Conservation (phyloP, 1,140 invertebrate species). For the Zaprionus camerounensis region DNA sequence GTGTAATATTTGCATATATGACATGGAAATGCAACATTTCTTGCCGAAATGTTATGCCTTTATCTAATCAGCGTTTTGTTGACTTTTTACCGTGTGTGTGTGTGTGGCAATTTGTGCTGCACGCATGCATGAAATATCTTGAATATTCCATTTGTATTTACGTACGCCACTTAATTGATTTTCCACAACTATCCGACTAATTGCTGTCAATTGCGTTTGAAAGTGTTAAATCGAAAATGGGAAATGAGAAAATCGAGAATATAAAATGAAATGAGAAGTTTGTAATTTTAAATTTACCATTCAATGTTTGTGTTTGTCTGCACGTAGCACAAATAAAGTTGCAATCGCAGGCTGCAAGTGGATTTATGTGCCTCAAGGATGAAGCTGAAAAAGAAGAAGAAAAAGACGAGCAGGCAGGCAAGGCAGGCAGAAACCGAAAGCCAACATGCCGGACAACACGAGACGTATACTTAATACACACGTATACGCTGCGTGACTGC, state of each 20-base stretch:
- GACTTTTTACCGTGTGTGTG: conserved; percentile 27
- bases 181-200: conserved; percentile 21
- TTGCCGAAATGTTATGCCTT: conserved; percentile 15
- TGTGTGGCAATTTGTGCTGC: conserved; percentile 21
- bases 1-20: conserved; percentile 45
- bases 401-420: neutral
- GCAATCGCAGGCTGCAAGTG: conserved; percentile 12
- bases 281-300: conserved; percentile 53
- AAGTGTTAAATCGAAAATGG: conserved; percentile 11
- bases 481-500: conserved; percentile 72
- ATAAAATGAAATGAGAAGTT: conserved; percentile 24
- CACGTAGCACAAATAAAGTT: conserved; percentile 75
- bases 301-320: conserved; percentile 58
- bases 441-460: conserved; percentile 60
- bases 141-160: conserved; percentile 44
- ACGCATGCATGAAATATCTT: conserved; percentile 32
- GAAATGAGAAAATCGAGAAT: conserved; percentile 10
- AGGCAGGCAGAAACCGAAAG: conserved; percentile 30
- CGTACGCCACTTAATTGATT: conserved; percentile 53
- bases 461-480: conserved; percentile 75
- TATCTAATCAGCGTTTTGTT: conserved; percentile 49
- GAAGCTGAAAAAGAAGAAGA: neutral
- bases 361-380: conserved; percentile 28
- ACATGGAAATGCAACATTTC: conserved; percentile 9
- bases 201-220: conserved; percentile 13